Conservation (phyloP, 2,797 vertebrate species). For the Lycodopsis pacificus region DNA sequence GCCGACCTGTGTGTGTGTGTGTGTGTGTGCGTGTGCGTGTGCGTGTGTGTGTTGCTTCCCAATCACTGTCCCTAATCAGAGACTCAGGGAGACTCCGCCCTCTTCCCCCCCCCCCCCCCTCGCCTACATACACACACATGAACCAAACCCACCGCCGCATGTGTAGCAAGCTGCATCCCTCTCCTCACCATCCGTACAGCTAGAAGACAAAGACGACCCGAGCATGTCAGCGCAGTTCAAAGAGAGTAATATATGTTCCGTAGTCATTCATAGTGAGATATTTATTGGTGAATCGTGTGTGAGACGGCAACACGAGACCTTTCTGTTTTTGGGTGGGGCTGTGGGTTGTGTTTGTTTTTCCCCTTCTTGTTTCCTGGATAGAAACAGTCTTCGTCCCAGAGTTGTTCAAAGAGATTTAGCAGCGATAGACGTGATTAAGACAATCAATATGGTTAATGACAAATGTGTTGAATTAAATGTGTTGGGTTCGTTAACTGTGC, state of each 20-base stretch:
- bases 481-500: constrained; percentile 50
- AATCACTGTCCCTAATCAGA: constrained; percentile 56
- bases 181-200: constrained; percentile 55
- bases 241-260: constrained; percentile 59
- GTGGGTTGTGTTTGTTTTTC: constrained; percentile 20
- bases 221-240: constrained; percentile 46
- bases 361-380: constrained; percentile 32
- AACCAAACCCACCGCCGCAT: constrained; percentile 34
- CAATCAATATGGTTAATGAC: constrained; percentile 55
- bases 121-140: background rate
- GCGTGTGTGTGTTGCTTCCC: constrained; percentile 28
- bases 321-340: background rate
- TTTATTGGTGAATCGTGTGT: constrained; percentile 57
- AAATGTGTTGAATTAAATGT: constrained; percentile 59
- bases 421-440: constrained; percentile 49
- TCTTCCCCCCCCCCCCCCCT: too few species aligned
- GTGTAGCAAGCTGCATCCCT: constrained; percentile 59
- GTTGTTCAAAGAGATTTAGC: constrained; percentile 49
- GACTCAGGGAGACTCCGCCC: constrained; percentile 74
- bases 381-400: constrained; percentile 53
- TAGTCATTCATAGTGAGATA: constrained; percentile 50
- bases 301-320: constrained; percentile 34
- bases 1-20: constrained; percentile 9
- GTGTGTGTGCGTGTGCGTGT: constrained; percentile 1
- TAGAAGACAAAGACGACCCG: constrained; percentile 65